These are phyloP conservation scores for Patiria miniata DNA, from an alignment of 35 echinoderm and acorn worm genomes.

Conservation along the genomic window DNA sequence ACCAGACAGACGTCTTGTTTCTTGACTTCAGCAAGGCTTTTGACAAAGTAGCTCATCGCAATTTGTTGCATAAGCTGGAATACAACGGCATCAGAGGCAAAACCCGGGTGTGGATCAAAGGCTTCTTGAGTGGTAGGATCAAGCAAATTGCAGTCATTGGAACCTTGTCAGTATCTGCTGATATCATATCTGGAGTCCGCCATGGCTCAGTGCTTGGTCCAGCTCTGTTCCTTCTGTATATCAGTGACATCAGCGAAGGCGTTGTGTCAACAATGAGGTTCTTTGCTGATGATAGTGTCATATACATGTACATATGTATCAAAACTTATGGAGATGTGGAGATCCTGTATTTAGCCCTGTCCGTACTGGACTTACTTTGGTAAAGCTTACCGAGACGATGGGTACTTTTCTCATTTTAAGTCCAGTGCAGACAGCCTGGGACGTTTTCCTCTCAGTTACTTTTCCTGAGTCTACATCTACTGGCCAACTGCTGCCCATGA, in stretches of 20 bases:
- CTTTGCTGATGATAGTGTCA: constrained; percentile 45
- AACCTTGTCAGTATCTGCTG: background rate
- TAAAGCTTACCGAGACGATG: no score
- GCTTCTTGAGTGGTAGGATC: constrained; percentile 18
- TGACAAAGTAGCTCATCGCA: constrained; percentile 23
- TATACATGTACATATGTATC: constrained; percentile 32
- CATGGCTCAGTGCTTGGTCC: constrained; percentile 56
- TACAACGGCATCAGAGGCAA: constrained; percentile 30
- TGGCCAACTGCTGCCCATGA: no score
- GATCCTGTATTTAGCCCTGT: no score
- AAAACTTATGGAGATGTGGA: background rate
- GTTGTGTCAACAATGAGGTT: no score
- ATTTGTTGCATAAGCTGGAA: no score
- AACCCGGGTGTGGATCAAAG: background rate
- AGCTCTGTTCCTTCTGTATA: constrained; percentile 33
- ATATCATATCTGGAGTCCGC: constrained; percentile 36
- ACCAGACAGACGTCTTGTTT: constrained; percentile 28
- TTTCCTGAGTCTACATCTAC: no score
- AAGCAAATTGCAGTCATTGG: constrained; percentile 18
- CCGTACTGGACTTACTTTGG: no score
- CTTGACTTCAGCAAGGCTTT: constrained; percentile 39
- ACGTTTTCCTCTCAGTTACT: no score
- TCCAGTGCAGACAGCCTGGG: no score
- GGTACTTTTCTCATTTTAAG: no score
- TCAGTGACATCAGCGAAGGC: constrained; percentile 37